These are phyloP conservation scores for Malachius bipustulatus DNA, from an alignment of 2,888 invertebrate genomes.

Conservation along the genomic window DNA sequence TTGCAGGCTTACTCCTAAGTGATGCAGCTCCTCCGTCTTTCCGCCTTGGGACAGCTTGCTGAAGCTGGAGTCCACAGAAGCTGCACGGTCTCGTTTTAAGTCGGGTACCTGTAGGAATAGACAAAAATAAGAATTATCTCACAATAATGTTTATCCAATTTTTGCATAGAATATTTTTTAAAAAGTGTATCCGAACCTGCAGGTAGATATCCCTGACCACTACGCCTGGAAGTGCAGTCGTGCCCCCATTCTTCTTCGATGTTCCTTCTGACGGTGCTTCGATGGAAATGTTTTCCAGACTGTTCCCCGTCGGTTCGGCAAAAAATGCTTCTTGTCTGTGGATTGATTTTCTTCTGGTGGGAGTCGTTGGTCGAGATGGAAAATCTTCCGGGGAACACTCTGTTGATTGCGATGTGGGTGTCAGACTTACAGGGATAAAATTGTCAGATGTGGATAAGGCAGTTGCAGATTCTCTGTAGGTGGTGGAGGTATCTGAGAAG, in stretches of 20 bases:
- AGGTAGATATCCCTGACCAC: constrained; percentile 34
- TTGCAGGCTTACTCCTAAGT: constrained; percentile 49
- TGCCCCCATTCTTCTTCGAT: constrained; percentile 27
- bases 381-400: constrained; percentile 44
- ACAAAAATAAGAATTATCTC: too few species aligned
- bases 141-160: too few species aligned
- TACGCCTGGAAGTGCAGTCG: constrained; percentile 28
- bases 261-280: constrained; percentile 35
- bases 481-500: too few species aligned
- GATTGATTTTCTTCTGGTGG: constrained; percentile 55
- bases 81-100: constrained; percentile 71
- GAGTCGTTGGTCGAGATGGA: constrained; percentile 27
- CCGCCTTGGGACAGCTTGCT: constrained; percentile 60
- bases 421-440: too few species aligned
- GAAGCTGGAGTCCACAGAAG: constrained; percentile 80
- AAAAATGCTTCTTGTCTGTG: constrained; percentile 75
- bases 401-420: constrained; percentile 42
- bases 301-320: constrained; percentile 59
- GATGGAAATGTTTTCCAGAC: constrained; percentile 54
- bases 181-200: too few species aligned
- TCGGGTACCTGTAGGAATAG: constrained; percentile 77
- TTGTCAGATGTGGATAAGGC: too few species aligned
- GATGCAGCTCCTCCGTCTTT: constrained; percentile 58
- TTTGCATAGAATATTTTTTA: too few species aligned
- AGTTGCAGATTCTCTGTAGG: too few species aligned